A percentile compares a stretch with the other conserved stretches of the same genome.
Conservation (phyloP, 2,113 vertebrate genomes). For the Colinus virginianus region DNA sequence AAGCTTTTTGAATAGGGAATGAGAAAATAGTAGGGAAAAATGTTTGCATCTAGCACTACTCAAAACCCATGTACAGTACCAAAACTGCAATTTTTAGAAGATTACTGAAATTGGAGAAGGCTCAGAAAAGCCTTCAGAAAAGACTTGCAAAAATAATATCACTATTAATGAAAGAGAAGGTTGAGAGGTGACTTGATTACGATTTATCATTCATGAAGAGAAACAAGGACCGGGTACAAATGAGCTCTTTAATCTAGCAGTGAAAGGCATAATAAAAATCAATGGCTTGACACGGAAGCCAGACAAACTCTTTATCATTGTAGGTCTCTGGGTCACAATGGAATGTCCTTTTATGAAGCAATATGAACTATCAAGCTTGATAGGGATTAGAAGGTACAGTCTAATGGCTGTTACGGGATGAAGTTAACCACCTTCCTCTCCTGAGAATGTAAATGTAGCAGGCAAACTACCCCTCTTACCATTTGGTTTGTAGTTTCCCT, state of each 20-base stretch:
- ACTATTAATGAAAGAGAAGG: slow-evolving; percentile 17
- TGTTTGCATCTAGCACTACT: neutral
- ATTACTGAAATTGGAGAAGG: neutral
- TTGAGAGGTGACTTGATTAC: slow-evolving; percentile 39
- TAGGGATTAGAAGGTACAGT: neutral
- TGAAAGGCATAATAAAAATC: slow-evolving; percentile 37
- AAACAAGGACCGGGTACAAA: neutral
- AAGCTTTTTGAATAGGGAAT: neutral
- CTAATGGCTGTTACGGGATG: neutral
- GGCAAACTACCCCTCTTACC: neutral
- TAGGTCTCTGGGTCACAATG: neutral
- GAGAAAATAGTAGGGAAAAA: neutral
- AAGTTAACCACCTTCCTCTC: neutral
- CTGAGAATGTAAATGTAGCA: neutral
- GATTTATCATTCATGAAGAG: slow-evolving; percentile 15
- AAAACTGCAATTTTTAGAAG: neutral
- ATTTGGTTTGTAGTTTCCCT: neutral
- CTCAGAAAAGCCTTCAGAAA: slow-evolving; percentile 6
- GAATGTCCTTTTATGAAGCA: neutral
- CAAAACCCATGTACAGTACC: neutral
- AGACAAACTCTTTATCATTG: neutral
- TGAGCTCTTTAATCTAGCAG: slow-evolving; percentile 17
- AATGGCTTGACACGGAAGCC: neutral
- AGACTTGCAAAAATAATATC: slow-evolving; percentile 30
- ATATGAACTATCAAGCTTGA: neutral